A percentile compares a stretch with the other conserved stretches of the same genome.
Conservation (phyloP, 2,113 vertebrate species). For the Dromaius novaehollandiae region DNA sequence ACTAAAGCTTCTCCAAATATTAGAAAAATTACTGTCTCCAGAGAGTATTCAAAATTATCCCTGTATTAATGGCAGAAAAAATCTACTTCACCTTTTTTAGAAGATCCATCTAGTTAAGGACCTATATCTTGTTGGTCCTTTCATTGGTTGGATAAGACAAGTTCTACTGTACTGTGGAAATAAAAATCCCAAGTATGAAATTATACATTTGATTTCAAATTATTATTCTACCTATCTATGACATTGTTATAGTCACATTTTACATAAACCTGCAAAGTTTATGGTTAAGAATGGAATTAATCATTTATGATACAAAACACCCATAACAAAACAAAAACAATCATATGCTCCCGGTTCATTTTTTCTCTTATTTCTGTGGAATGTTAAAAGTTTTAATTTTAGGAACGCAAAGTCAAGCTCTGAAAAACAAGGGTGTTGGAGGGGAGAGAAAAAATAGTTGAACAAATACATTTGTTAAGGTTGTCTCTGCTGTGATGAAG, state of each 20-base stretch:
- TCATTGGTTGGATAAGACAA: not conserved
- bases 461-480: not conserved
- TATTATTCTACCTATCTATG: not conserved
- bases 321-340: rapidly evolving
- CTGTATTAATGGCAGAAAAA: not conserved
- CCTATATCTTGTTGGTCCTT: not conserved
- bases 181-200: not conserved
- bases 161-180: not conserved
- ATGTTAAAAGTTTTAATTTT: not conserved
- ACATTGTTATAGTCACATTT: not conserved
- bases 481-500: not conserved
- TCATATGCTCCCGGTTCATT: not conserved
- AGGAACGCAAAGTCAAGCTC: not conserved
- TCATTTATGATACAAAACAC: not conserved
- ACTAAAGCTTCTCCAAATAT: not conserved
- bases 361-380: not conserved
- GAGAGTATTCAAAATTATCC: not conserved
- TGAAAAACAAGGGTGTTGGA: not conserved
- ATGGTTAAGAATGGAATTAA: not conserved
- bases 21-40: not conserved
- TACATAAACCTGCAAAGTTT: not conserved
- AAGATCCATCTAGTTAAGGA: not conserved
- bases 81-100: not conserved
- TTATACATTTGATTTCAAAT: not conserved
- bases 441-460: not conserved